These are phyloP conservation scores for Sebastiscus tertius DNA, from an alignment of 2,797 vertebrate genomes.

Conservation along the genomic window DNA sequence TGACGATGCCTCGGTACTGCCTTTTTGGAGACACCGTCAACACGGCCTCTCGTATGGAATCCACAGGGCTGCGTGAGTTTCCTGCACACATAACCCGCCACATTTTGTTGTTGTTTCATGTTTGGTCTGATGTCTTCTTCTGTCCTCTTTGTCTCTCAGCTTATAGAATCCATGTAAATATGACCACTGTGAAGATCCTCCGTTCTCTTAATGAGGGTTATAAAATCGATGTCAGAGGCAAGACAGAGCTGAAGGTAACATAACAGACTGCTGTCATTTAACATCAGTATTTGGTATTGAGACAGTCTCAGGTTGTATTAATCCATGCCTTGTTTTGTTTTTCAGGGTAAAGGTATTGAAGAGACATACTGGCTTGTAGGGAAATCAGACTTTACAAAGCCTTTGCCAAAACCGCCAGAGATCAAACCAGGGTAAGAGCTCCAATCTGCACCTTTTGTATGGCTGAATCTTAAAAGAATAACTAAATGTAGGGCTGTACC, in stretches of 20 bases:
- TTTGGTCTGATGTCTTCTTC: not conserved
- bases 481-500: not conserved
- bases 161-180: constrained; percentile 89
- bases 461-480: not conserved
- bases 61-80: constrained; percentile 87
- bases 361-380: constrained; percentile 89
- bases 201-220: constrained; percentile 84
- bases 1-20: constrained; percentile 90
- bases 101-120: not conserved
- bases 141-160: constrained; percentile 61
- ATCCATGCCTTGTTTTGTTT: not conserved
- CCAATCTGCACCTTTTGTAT: not conserved
- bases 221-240: constrained; percentile 84
- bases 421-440: constrained; percentile 85
- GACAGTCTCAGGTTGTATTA: not conserved
- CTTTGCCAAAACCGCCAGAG: constrained; percentile 86
- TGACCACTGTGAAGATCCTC: constrained; percentile 85
- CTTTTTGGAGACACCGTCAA: constrained; percentile 91
- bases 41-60: constrained; percentile 91
- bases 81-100: not conserved
- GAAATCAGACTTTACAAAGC: constrained; percentile 82
- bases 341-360: constrained; percentile 87
- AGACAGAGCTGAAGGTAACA: constrained; percentile 86
- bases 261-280: constrained; percentile 33
- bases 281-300: not conserved